phyloP scores from a whole-genome alignment of 23 tunicate species.

The Ascidia mentula region DNA sequence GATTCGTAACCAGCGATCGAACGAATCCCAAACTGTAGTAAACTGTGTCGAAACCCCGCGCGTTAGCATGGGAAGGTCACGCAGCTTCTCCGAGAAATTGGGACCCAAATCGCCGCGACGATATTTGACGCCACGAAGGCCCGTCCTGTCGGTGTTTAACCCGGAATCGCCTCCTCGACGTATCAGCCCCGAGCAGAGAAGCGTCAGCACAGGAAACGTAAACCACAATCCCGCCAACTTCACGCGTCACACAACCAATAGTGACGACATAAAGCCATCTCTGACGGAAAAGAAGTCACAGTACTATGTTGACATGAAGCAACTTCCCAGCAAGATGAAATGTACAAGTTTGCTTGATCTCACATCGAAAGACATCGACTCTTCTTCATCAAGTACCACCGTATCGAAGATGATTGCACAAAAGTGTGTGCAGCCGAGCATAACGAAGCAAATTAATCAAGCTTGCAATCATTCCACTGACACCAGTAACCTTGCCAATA shows the following conservation, averaged over 20 bases:
- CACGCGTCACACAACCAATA: not conserved
- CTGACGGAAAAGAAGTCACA: not conserved
- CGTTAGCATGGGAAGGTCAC: slow-evolving; percentile 11
- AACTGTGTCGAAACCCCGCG: not conserved
- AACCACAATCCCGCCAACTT: not conserved
- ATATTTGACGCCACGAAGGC: not conserved
- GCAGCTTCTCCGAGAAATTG: slow-evolving; percentile 37
- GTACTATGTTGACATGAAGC: not conserved
- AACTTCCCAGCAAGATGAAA: slow-evolving; percentile 13
- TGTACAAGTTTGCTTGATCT: slow-evolving; percentile 57
- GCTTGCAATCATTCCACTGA: not conserved
- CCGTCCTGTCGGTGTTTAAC: slow-evolving; percentile 18
- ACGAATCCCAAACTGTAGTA: not conserved
- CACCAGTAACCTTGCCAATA: slow-evolving; percentile 18
- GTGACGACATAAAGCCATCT: not conserved
- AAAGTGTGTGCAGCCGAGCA: slow-evolving; percentile 1
- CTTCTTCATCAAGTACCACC: not conserved
- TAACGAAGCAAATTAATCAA: not conserved
- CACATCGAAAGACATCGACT: slow-evolving; percentile 20
- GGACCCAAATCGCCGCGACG: not conserved
- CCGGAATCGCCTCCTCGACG: slow-evolving; percentile 14
- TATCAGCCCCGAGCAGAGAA: slow-evolving; percentile 24
- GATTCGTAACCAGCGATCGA: not conserved
- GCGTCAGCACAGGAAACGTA: slow-evolving; percentile 20
- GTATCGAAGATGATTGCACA: slow-evolving; percentile 6